A percentile compares a stretch with the other conserved stretches of the same genome.
Conservation (phyloP, 2,888 invertebrate species). For the Epinotia brunnichana region DNA sequence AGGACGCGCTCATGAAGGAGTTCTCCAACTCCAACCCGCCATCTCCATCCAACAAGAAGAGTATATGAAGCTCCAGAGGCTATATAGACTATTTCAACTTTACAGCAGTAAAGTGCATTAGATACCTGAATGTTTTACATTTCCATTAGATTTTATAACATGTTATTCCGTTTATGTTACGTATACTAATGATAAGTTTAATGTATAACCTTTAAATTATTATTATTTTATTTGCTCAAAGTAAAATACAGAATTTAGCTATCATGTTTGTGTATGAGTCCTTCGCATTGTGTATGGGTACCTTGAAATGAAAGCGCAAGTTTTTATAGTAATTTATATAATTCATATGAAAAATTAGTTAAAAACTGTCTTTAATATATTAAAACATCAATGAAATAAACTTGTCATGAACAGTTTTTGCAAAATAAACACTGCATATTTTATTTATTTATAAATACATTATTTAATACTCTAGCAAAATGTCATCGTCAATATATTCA, state of each 20-base stretch:
- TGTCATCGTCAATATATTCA: slow-evolving; percentile 43
- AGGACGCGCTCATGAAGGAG: slow-evolving; percentile 60
- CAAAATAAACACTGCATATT: slow-evolving; percentile 34
- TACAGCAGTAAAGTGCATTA: slow-evolving; percentile 65
- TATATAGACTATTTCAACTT: slow-evolving; percentile 51
- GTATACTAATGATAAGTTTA: slow-evolving; percentile 68
- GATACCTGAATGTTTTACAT: slow-evolving; percentile 79
- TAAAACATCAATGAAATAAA: slow-evolving; percentile 65
- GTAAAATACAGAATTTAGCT: slow-evolving; percentile 64
- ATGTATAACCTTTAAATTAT: slow-evolving; percentile 66
- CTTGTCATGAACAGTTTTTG: slow-evolving; percentile 63
- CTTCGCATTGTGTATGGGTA: slow-evolving; percentile 44
- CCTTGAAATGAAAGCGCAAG: slow-evolving; percentile 53
- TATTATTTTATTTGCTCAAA: slow-evolving; percentile 81
- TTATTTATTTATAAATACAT: slow-evolving; percentile 35
- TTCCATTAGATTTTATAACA: slow-evolving; percentile 82
- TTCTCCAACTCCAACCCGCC: slow-evolving; percentile 68
- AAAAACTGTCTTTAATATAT: slow-evolving; percentile 79
- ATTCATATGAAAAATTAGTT: slow-evolving; percentile 78
- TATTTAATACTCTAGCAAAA: slow-evolving; percentile 41
- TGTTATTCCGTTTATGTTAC: slow-evolving; percentile 79
- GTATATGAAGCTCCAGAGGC: slow-evolving; percentile 59
- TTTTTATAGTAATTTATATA: slow-evolving; percentile 75
- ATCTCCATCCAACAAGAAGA: slow-evolving; percentile 70
- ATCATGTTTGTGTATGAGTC: slow-evolving; percentile 50